Conservation (phyloP, 2,888 invertebrate genomes). For the Gryllus longicercus region DNA sequence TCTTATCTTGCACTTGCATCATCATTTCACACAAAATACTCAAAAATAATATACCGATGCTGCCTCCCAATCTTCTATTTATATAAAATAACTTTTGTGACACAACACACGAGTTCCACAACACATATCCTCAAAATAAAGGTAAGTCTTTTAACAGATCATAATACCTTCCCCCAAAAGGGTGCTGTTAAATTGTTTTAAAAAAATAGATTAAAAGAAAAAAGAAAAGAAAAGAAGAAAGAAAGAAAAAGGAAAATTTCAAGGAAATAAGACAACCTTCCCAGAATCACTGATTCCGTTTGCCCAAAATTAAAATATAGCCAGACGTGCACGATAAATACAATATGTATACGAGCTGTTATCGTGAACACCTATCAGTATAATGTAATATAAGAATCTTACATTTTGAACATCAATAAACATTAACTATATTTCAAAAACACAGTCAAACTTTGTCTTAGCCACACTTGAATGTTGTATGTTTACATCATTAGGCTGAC, state of each 20-base stretch:
- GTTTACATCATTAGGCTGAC: no score
- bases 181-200: not conserved
- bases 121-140: not conserved
- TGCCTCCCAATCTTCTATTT: not conserved
- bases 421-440: slow-evolving; percentile 17
- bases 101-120: not conserved
- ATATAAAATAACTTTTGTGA: not conserved
- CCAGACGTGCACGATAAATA: not conserved
- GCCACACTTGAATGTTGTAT: no score
- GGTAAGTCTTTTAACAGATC: slow-evolving; percentile 6
- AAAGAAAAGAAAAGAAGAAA: not conserved
- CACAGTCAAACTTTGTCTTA: not conserved
- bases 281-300: not conserved
- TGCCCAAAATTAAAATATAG: slow-evolving; percentile 4
- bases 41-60: slow-evolving; percentile 5
- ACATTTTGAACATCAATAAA: not conserved
- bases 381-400: not conserved
- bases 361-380: not conserved
- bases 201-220: not conserved
- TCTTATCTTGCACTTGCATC: not conserved
- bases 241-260: not conserved
- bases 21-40: not conserved
- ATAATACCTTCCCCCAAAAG: slow-evolving; percentile 1
- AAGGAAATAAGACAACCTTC: no score
- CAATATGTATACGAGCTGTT: not conserved